These are phyloP conservation scores for Cardiocondyla obscurior DNA, from an alignment of 1,140 invertebrate genomes.

Conservation along the genomic window DNA sequence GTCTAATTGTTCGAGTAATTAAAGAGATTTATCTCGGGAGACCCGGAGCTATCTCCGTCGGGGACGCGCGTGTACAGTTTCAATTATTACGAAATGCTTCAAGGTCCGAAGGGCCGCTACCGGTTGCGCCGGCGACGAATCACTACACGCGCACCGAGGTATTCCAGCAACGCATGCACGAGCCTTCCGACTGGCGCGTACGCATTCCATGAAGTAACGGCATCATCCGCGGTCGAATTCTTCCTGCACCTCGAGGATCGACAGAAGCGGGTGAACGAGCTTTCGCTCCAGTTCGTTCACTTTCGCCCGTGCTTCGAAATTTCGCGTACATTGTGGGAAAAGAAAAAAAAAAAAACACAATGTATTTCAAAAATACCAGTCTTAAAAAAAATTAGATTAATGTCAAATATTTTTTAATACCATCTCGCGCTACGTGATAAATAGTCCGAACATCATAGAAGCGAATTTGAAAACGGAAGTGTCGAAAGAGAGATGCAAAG, in stretches of 20 bases:
- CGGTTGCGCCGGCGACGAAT: conserved; percentile 38
- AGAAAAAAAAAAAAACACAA: not conserved
- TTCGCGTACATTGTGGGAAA: not conserved
- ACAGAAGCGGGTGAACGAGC: conserved; percentile 39
- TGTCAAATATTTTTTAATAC: not conserved
- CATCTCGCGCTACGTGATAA: not conserved
- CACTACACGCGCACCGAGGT: conserved; percentile 22
- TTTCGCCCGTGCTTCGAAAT: not conserved
- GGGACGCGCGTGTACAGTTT: conserved; percentile 18
- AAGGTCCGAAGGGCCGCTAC: conserved; percentile 47
- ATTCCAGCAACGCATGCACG: conserved; percentile 57
- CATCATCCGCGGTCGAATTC: conserved; percentile 54
- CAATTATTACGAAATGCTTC: conserved; percentile 54
- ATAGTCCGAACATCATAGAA: conserved; percentile 10
- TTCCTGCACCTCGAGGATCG: conserved; percentile 19
- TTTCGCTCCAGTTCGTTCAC: not conserved
- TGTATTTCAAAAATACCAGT: no score
- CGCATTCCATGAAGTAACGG: conserved; percentile 63
- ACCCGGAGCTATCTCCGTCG: not conserved
- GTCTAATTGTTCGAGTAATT: conserved; percentile 20
- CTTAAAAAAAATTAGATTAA: no score
- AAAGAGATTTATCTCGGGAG: not conserved
- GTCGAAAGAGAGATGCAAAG: conserved; percentile 10
- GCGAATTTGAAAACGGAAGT: conserved; percentile 19
- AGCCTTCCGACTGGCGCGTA: conserved; percentile 40